Evolutionary conservation across 1,140 invertebrate genomes (phyloP), one percentile per base, ranked within the genome.

Genomic region (Tigriopus japonicus): DNA sequence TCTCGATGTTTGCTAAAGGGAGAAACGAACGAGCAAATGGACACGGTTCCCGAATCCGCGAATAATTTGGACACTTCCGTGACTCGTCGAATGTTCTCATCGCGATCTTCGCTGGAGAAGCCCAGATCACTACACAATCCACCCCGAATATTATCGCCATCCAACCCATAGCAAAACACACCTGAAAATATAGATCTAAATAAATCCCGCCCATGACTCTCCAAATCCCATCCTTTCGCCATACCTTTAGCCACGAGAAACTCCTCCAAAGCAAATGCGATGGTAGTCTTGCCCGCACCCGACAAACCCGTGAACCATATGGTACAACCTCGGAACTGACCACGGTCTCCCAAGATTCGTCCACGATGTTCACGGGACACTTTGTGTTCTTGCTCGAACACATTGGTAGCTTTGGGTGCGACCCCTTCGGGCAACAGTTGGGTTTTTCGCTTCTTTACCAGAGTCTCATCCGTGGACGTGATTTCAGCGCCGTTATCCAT

Each of bases 41-140:
- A 84, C 12, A 99, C 82, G 53, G 95, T 87, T 0, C 95, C 95
- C 64, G 87, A 90, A 69, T 98, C 95, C 6, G 95, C 93, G 74
- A 99, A 98, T 13, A 99, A 71, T 72, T 93, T 96, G 6, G 93
- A 88, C 0, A 98, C 91, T 75, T 98, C 96, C 6, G 94, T 90
- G 0, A 98, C 94, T 64, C 96, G 75, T 23, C 87, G 75, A 66
- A 99, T 98, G 69, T 99, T 99, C 71, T 99, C 96, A 68, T 94
- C 86, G 2, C 78, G 69, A 68, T 99, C 96, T 68, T 91, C 84
- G 53, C 83, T 81, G 15, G 81, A 84, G 71, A 99, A 99, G 9
- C 92, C 87, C 0, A 99, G 76, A 72, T 98, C 94, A 68, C 87
- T 88, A 74, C 96, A 96, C 15, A 99, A 74, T 0, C 96, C 95